Evolutionary conservation across 2,113 vertebrate genomes (phyloP).

Genomic region (Cebus imitator): DNA sequence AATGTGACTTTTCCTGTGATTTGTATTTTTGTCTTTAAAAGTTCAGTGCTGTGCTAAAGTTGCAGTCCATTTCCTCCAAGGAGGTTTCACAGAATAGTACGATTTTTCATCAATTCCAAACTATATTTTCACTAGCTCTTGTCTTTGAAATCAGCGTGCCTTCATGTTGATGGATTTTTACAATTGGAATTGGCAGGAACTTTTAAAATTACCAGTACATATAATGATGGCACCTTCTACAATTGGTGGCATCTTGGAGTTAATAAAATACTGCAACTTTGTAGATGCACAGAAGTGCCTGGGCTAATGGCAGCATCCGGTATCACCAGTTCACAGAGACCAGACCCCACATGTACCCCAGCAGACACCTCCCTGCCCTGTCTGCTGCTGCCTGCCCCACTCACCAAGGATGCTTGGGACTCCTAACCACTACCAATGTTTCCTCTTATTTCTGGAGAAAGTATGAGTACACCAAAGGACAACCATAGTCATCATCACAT

Average conservation of each 20-base stretch:
- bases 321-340: not conserved
- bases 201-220: not conserved
- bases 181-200: not conserved
- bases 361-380: too few species aligned
- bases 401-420: rapidly evolving
- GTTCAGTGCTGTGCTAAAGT: not conserved
- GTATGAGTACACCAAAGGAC: not conserved
- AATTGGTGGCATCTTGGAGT: not conserved
- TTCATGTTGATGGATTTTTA: not conserved
- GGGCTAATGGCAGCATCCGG: not conserved
- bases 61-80: not conserved
- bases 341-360: not conserved
- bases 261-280: not conserved
- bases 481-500: not conserved
- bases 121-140: not conserved
- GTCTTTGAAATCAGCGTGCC: not conserved
- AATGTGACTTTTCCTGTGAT: not conserved
- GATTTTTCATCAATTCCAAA: not conserved
- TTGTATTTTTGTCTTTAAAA: not conserved
- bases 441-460: not conserved
- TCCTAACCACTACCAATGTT: not conserved
- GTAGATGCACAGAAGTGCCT: not conserved
- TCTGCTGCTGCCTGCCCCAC: not conserved
- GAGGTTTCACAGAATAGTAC: not conserved
- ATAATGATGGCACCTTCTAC: not conserved